phyloP scores from a whole-genome alignment of 2,888 invertebrate species.

The Desoria tigrina region DNA sequence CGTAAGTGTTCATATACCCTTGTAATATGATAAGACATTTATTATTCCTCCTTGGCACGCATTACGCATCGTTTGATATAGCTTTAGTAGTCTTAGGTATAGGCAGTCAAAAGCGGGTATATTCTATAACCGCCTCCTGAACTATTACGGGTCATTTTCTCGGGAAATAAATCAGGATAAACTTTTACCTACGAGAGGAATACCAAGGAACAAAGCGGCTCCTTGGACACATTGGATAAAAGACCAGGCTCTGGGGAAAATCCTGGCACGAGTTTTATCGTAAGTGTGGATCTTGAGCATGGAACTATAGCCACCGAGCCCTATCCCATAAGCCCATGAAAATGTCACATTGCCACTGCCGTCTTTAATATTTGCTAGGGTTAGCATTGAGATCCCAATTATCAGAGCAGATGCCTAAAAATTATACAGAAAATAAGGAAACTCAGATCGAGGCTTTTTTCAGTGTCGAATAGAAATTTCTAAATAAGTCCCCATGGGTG shows the following conservation, averaged over 20 bases:
- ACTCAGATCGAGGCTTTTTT: not conserved
- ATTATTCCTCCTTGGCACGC: no score
- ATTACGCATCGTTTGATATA: no score
- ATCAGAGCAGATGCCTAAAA: conserved; percentile 41
- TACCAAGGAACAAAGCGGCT: conserved; percentile 78
- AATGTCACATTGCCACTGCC: conserved; percentile 70
- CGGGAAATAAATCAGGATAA: not conserved
- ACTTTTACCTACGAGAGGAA: conserved; percentile 73
- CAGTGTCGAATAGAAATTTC: no score
- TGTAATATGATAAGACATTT: not conserved
- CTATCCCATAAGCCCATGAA: conserved; percentile 65
- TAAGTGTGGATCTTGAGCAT: conserved; percentile 82
- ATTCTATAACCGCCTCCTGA: not conserved
- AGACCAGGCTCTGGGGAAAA: conserved; percentile 85
- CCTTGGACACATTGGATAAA: conserved; percentile 85
- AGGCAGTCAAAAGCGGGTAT: not conserved
- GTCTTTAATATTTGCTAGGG: conserved; percentile 56
- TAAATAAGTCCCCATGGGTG: no score
- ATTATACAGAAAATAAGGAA: conserved; percentile 32
- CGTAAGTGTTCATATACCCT: conserved; percentile 38
- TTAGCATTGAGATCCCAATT: conserved; percentile 45
- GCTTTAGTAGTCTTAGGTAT: not conserved
- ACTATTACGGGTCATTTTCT: not conserved
- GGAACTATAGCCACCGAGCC: conserved; percentile 84
- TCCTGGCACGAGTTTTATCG: conserved; percentile 78